Evolutionary conservation across 2,888 invertebrate species (phyloP).

Genomic region (Sympetrum striolatum): DNA sequence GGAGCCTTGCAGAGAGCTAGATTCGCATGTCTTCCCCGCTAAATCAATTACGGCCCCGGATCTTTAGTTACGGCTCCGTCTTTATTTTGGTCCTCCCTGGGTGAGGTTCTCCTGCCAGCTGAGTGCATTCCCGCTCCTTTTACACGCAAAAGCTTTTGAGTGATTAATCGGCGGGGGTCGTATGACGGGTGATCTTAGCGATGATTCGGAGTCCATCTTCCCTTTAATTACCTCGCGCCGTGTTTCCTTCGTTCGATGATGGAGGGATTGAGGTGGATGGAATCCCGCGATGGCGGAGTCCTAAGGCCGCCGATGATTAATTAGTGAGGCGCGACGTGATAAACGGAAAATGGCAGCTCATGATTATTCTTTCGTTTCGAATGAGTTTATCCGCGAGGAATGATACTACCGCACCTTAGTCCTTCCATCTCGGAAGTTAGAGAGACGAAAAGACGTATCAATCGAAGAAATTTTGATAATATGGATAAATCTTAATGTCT

Average conservation of each 20-base stretch:
- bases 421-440: no score
- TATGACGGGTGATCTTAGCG: not conserved
- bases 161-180: not conserved
- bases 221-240: not conserved
- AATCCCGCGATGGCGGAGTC: not conserved
- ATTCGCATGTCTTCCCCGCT: not conserved
- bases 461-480: no score
- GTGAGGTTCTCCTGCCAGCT: not conserved
- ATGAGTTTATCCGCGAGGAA: no score
- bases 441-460: no score
- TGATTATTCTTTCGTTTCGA: no score
- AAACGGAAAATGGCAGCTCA: not conserved
- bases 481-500: no score
- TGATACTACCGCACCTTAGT: no score
- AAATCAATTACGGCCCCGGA: slow-evolving; percentile 13
- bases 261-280: not conserved
- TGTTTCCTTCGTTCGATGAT: not conserved
- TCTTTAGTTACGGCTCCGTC: not conserved
- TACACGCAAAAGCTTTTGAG: not conserved
- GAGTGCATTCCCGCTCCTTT: not conserved
- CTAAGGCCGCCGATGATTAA: not conserved
- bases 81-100: not conserved
- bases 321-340: not conserved
- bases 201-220: not conserved
- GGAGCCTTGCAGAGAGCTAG: not conserved